phyloP scores from a whole-genome alignment of 2,888 invertebrate genomes.

The Troilus luridus region DNA sequence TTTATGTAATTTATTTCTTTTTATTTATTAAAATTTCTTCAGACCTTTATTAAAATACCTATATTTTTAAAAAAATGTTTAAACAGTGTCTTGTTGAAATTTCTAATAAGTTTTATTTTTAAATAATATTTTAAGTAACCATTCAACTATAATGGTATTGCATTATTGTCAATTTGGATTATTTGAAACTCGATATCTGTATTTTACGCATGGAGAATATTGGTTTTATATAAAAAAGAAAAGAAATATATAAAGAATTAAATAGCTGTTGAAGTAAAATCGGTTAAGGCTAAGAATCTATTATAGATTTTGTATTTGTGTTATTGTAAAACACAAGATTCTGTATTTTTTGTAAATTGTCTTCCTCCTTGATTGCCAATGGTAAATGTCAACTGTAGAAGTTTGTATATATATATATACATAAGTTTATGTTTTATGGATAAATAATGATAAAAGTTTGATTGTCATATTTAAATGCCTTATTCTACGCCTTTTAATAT shows the following conservation, averaged over 20 bases:
- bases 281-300: conserved; percentile 7
- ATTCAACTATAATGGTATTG: not conserved
- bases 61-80: not conserved
- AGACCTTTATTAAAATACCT: not conserved
- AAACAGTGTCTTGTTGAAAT: not conserved
- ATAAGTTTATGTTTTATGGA: conserved; percentile 33
- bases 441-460: not conserved
- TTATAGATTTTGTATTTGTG: conserved; percentile 21
- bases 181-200: not conserved
- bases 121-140: not conserved
- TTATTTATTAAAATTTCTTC: conserved; percentile 4
- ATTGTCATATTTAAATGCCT: conserved; percentile 22
- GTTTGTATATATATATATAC: conserved; percentile 44
- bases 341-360: conserved; percentile 47
- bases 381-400: conserved; percentile 17
- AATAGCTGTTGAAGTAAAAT: not conserved
- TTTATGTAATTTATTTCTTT: conserved; percentile 42
- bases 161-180: not conserved
- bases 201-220: not conserved
- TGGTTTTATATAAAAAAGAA: not conserved
- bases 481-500: conserved; percentile 15
- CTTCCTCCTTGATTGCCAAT: conserved; percentile 46
- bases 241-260: not conserved
- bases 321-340: not conserved
- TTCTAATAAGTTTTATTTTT: conserved; percentile 28